Base-by-base conservation (phyloP, 2,888 invertebrate species). In the Erebia palarica region DNA sequence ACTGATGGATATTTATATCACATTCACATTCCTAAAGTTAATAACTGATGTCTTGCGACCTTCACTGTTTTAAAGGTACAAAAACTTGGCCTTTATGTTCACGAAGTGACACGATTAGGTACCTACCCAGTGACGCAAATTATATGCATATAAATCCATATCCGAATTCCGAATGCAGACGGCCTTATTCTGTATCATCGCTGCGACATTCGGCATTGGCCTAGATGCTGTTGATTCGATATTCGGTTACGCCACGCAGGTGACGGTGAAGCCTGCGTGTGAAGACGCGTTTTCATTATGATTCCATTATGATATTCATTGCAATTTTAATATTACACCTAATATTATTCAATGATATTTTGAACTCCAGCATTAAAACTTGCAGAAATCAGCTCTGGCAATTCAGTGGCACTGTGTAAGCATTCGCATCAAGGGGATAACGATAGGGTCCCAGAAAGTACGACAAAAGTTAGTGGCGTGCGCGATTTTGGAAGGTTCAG, bases 201-300 rank as follows among this genome's bases (percentile, higher is more conserved):
- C 75, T 78, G 76, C 77, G 80, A 77, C 78, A 77, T 70, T 78
- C 83, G 90, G 84, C 91, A 90, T 87, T 91, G 91, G 85, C 91
- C 91, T 81, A 87, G 79, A 80, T 87, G 76, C 73, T 75, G 73
- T 75, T 79, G 81, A 82, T 87, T 88, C 86, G 87, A 90, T 90
- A 88, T 86, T 87, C 78, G 84, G 86, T 90, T 90, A 84, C 90
- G 84, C 84, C 88, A 86, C 79, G 68, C 79, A 76, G 79, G 83
- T 84, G 87, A 86, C 86, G 86, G 59, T 9, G 58, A 4, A 16
- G 51, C 18, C 44, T 57, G 67, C 59, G 66, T 36, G 59, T 18
- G 67, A 67, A 67, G 58, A 49, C 67, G 44, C 44, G 13, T 67
- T 59, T 49, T 58, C 44, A 59, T 49, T 59, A 47, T 49, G 27